These are phyloP conservation scores for Tinea pellionella DNA, from an alignment of 2,888 invertebrate genomes.

Conservation along the genomic window DNA sequence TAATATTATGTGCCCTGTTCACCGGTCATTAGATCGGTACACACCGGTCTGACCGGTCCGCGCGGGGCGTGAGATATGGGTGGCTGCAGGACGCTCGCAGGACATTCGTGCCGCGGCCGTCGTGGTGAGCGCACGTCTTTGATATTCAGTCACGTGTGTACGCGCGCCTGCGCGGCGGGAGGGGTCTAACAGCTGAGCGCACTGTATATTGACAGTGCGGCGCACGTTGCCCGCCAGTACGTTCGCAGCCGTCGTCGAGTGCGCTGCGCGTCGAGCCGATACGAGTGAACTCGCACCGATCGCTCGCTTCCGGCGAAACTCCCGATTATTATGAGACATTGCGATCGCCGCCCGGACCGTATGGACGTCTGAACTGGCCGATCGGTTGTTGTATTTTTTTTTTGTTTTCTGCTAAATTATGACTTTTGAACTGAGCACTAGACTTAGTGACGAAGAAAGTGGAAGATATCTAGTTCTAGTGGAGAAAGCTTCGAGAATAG, in stretches of 20 bases:
- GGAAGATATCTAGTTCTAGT: constrained; percentile 56
- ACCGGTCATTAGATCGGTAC: neutral
- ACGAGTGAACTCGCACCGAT: constrained; percentile 19
- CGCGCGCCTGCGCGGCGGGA: constrained; percentile 38
- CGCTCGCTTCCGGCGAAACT: constrained; percentile 17
- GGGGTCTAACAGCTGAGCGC: constrained; percentile 70
- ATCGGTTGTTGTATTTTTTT: constrained; percentile 19
- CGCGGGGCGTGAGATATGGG: constrained; percentile 30
- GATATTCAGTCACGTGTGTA: neutral
- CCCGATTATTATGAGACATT: neutral
- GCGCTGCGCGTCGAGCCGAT: constrained; percentile 55
- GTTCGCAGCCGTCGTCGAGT: constrained; percentile 60
- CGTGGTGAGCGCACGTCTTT: constrained; percentile 15
- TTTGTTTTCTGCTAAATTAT: constrained; percentile 38
- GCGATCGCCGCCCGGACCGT: constrained; percentile 45
- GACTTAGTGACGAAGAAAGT: constrained; percentile 47
- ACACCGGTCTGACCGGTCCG: constrained; percentile 16
- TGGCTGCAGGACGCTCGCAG: constrained; percentile 28
- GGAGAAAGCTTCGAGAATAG: constrained; percentile 61
- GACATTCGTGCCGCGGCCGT: constrained; percentile 31
- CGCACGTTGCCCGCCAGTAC: constrained; percentile 71
- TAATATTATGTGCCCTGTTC: neutral
- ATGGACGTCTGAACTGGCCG: constrained; percentile 50
- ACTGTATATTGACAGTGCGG: constrained; percentile 67
- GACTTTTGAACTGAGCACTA: constrained; percentile 63